phyloP scores from a whole-genome alignment of 2,113 vertebrate species.

The Tricholaema leucomelas region DNA sequence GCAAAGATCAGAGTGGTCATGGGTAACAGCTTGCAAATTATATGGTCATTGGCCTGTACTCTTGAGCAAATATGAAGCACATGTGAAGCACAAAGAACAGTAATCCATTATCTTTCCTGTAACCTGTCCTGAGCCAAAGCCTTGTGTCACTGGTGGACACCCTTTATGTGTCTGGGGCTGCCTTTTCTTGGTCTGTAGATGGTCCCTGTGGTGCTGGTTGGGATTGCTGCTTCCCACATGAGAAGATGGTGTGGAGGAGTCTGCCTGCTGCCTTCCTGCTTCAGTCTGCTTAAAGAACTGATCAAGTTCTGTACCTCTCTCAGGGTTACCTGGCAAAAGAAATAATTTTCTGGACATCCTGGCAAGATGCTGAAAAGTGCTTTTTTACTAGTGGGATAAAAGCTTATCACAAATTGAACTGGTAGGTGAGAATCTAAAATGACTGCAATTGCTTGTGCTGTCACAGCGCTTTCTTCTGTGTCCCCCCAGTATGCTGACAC shows the following conservation, averaged over 20 bases:
- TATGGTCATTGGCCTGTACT: accelerated
- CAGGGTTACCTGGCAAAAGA: neutral
- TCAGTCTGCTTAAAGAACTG: neutral
- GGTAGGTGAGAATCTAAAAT: neutral
- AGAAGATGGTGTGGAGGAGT: neutral
- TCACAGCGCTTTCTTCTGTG: neutral
- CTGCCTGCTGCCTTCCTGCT: neutral
- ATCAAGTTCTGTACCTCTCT: neutral
- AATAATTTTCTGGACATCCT: neutral
- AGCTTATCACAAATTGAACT: neutral
- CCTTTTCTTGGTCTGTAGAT: neutral
- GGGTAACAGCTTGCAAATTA: neutral
- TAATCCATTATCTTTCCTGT: neutral
- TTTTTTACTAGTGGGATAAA: neutral
- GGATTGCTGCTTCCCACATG: neutral
- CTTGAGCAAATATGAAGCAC: neutral
- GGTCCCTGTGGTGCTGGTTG: neutral
- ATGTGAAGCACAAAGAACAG: neutral
- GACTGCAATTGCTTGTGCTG: neutral
- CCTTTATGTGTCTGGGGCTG: neutral
- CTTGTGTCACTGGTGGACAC: neutral
- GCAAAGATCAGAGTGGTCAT: neutral
- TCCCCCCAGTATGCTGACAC: neutral
- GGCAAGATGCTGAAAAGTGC: neutral
- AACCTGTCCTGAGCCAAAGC: neutral